phyloP scores from a whole-genome alignment of 2,113 vertebrate species.

The Gorilla gorilla region DNA sequence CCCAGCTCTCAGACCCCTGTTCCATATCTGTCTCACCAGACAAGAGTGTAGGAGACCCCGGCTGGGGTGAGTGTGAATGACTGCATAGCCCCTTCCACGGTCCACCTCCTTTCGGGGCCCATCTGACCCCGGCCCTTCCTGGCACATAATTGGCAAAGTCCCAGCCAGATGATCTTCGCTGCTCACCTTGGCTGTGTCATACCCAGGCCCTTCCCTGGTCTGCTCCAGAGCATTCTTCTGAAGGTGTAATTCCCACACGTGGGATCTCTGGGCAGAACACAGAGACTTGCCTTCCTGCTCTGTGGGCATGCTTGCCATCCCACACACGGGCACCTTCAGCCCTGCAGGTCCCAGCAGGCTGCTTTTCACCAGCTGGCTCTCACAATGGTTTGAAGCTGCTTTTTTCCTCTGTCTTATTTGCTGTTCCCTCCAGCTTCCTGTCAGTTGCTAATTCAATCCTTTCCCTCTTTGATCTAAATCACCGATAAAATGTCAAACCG shows the following conservation, averaged over 20 bases:
- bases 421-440: not conserved
- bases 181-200: not conserved
- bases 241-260: not conserved
- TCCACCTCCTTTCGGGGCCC: not conserved
- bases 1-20: not conserved
- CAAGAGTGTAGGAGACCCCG: not conserved
- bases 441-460: not conserved
- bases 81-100: not conserved
- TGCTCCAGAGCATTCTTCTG: not conserved
- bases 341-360: not conserved
- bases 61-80: not conserved
- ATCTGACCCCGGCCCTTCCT: no score
- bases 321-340: not conserved
- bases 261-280: not conserved
- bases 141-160: not conserved
- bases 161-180: not conserved
- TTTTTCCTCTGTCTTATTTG: not conserved
- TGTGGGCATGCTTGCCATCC: not conserved
- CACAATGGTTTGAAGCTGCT: not conserved
- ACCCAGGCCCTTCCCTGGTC: not conserved
- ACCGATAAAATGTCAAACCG: not conserved
- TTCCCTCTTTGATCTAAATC: not conserved
- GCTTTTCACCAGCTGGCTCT: not conserved
- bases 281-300: not conserved
- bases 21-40: not conserved